Conservation (phyloP, 2,797 vertebrate species). For the Megalops cyprinoides region DNA sequence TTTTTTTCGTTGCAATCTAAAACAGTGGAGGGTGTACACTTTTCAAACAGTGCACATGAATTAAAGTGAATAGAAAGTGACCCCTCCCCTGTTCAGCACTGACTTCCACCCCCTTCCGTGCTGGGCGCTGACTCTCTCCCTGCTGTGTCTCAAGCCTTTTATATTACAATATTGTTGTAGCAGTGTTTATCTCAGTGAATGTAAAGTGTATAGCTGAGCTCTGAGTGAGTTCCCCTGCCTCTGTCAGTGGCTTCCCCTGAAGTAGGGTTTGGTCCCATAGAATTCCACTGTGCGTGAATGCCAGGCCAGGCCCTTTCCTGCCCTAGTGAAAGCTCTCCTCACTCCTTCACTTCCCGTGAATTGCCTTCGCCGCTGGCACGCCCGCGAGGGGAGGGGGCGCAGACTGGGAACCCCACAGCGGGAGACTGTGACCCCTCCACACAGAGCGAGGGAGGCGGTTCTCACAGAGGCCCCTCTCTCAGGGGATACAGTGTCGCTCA, state of each 20-base stretch:
- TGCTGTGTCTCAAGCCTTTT: no score
- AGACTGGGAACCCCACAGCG: constrained; percentile 43
- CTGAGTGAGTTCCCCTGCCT: neutral
- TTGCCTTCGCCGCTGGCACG: constrained; percentile 39
- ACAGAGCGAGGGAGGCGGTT: constrained; percentile 3
- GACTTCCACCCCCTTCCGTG: no score
- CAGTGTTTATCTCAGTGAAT: no score
- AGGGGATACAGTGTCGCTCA: constrained; percentile 49
- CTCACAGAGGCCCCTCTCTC: constrained; percentile 25
- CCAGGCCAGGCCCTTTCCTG: constrained; percentile 23
- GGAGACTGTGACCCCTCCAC: constrained; percentile 25
- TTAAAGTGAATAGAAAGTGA: no score
- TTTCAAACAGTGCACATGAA: no score
- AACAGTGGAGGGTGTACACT: no score
- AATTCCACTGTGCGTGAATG: constrained; percentile 1
- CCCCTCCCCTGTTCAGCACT: no score
- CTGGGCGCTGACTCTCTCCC: no score
- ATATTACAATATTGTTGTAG: no score
- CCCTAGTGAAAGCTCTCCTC: neutral
- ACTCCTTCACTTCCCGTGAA: constrained; percentile 38
- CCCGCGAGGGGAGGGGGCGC: neutral
- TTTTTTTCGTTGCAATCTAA: no score
- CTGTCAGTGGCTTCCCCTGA: constrained; percentile 10
- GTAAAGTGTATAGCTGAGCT: neutral
- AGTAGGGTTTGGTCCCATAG: neutral